Percentiles rank a stretch among this genome's conserved stretches.
Evolutionary conservation across 2,797 vertebrate species (phyloP).

Genomic region (Pipistrellus nathusii): DNA sequence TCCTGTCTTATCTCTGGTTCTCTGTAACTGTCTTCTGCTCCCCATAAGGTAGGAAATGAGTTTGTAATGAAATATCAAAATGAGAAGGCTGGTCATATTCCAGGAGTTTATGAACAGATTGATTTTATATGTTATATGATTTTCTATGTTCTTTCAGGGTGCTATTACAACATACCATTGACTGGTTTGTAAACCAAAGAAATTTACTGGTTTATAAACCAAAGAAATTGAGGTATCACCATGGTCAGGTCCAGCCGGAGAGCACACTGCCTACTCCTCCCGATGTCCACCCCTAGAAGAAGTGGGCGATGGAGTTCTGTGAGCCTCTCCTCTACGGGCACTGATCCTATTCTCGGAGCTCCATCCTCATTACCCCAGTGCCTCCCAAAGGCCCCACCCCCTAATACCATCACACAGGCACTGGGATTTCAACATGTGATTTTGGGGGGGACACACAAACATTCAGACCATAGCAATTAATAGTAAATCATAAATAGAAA

Average conservation of each 20-base stretch:
- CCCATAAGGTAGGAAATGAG: not conserved
- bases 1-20: not conserved
- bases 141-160: not conserved
- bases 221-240: not conserved
- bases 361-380: not conserved
- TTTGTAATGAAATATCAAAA: not conserved
- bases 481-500: not conserved
- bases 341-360: not conserved
- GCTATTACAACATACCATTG: not conserved
- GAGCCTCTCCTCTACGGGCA: not conserved
- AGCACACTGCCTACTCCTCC: not conserved
- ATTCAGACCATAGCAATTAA: not conserved
- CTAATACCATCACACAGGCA: not conserved
- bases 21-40: not conserved
- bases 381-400: not conserved
- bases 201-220: not conserved
- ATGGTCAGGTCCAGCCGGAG: not conserved
- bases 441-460: not conserved
- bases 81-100: not conserved
- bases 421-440: not conserved
- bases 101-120: not conserved
- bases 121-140: not conserved
- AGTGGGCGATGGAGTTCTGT: fast-evolving
- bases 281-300: not conserved
- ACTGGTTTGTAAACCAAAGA: not conserved